Percentiles rank a stretch among this genome's conserved stretches.
Evolutionary conservation across 2,888 invertebrate species (phyloP).

Genomic region (Fragum fragum): DNA sequence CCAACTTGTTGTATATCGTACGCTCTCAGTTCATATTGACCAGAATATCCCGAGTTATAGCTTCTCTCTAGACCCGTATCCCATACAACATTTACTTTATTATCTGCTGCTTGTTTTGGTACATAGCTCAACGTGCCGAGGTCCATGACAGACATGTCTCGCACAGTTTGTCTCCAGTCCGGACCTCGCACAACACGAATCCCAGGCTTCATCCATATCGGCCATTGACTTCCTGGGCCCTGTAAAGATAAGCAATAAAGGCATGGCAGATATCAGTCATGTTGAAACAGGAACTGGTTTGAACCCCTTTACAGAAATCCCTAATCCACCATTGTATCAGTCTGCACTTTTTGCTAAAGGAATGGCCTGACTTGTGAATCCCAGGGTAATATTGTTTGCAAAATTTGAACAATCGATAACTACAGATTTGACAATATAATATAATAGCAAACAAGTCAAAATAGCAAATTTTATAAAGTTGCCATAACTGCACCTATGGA

Average conservation of each 20-base stretch:
- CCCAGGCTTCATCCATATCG: conserved; percentile 68
- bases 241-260: background rate
- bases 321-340: too few species aligned
- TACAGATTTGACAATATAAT: too few species aligned
- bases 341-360: too few species aligned
- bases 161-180: conserved; percentile 53
- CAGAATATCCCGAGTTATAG: conserved; percentile 60
- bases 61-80: conserved; percentile 65
- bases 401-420: too few species aligned
- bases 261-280: too few species aligned
- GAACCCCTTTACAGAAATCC: too few species aligned
- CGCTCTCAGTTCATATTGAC: conserved; percentile 66
- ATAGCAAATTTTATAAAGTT: too few species aligned
- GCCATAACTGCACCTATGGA: too few species aligned
- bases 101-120: conserved; percentile 53
- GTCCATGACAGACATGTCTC: conserved; percentile 39
- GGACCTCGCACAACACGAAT: conserved; percentile 65
- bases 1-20: conserved; percentile 69
- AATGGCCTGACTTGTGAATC: too few species aligned
- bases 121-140: conserved; percentile 64
- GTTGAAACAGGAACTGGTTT: too few species aligned
- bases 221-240: conserved; percentile 55
- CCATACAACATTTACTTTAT: conserved; percentile 64
- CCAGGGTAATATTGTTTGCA: too few species aligned
- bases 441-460: too few species aligned